phyloP scores from a whole-genome alignment of 2,113 vertebrate genomes.

The Marmota flaviventris region DNA sequence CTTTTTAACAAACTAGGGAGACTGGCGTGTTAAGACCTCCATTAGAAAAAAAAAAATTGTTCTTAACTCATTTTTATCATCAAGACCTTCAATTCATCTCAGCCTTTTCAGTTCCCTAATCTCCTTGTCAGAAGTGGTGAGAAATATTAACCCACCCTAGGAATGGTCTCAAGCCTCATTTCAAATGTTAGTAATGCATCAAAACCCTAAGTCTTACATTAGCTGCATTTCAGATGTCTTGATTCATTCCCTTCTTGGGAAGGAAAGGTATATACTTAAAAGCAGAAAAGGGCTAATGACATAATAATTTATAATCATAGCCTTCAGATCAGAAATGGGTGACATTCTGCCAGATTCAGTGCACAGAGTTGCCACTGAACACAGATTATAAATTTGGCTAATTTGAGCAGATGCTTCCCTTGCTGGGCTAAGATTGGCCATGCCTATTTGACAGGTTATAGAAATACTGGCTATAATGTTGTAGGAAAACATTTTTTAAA shows the following conservation, averaged over 20 bases:
- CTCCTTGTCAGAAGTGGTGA: slow-evolving; percentile 66
- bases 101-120: slow-evolving; percentile 51
- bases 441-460: not conserved
- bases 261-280: slow-evolving; percentile 15
- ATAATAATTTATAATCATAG: not conserved
- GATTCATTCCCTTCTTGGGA: slow-evolving; percentile 22
- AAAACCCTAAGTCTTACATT: not conserved
- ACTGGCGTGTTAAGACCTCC: slow-evolving; percentile 13
- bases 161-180: slow-evolving; percentile 54
- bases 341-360: not conserved
- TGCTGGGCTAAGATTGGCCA: not conserved
- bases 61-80: slow-evolving; percentile 63
- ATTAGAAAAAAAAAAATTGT: slow-evolving; percentile 37
- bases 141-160: slow-evolving; percentile 52
- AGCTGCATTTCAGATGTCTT: slow-evolving; percentile 42
- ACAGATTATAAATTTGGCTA: not conserved
- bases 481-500: not conserved
- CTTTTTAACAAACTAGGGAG: slow-evolving; percentile 25
- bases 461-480: not conserved
- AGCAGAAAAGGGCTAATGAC: not conserved
- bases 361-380: not conserved
- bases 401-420: slow-evolving; percentile 28
- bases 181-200: slow-evolving; percentile 53
- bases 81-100: slow-evolving; percentile 47
- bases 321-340: slow-evolving; percentile 32